These are phyloP conservation scores for Madoqua kirkii DNA, from an alignment of 2,113 vertebrate genomes.

Conservation along the genomic window DNA sequence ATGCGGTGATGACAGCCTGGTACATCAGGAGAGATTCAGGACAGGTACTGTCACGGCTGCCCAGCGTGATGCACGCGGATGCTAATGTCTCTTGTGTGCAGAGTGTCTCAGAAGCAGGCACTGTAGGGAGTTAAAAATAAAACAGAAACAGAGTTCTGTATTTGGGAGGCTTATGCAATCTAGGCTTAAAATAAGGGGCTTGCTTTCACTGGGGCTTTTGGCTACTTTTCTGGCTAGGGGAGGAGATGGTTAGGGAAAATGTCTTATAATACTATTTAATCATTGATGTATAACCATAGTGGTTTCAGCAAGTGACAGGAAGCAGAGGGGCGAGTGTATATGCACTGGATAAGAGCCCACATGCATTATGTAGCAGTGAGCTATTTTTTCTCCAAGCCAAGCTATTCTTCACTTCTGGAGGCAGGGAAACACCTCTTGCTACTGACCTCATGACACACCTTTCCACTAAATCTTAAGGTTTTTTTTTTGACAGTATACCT, in stretches of 20 bases:
- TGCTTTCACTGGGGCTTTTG: neutral
- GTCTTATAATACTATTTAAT: slow-evolving; percentile 11
- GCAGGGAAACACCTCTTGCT: neutral
- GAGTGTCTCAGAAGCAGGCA: neutral
- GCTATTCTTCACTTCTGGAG: neutral
- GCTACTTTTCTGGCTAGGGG: neutral
- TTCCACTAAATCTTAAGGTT: neutral
- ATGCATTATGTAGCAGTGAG: slow-evolving; percentile 44
- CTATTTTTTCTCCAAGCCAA: slow-evolving; percentile 22
- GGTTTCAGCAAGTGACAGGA: slow-evolving; percentile 31
- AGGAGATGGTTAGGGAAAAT: neutral
- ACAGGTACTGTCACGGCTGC: neutral
- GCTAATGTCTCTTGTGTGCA: neutral
- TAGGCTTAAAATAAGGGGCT: neutral
- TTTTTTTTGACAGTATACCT: neutral
- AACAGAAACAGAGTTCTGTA: neutral
- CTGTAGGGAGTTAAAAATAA: slow-evolving; percentile 32
- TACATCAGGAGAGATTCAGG: neutral
- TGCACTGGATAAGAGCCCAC: neutral
- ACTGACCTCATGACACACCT: neutral
- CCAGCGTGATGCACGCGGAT: neutral
- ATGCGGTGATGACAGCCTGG: neutral
- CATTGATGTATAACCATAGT: slow-evolving; percentile 20
- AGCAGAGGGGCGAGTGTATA: neutral
- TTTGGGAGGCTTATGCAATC: neutral